Base-by-base conservation (phyloP, 2,797 vertebrate species). In the Jordanella pulchra region DNA sequence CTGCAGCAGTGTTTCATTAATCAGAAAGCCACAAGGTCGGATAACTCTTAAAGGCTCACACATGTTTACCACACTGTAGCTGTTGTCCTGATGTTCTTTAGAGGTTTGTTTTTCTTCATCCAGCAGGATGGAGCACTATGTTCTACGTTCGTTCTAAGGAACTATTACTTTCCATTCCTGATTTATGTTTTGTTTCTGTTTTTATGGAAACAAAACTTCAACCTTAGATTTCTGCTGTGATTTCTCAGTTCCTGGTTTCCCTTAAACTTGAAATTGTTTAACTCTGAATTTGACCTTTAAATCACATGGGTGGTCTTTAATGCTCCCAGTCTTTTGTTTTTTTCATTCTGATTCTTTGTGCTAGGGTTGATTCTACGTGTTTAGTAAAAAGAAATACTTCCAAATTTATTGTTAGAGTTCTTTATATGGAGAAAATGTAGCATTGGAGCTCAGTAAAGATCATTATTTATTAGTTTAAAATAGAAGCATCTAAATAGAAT, bases 1-100 rank as follows among this genome's bases (percentile, higher is more conserved):
- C 91, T 99, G 74, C 98, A 99, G 87, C 98, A 99, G 72, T 99
- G 98, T 92, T 94, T 99, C 63, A 96, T 97, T 89, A 98, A 99
- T 89, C 93, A 94, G 76, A 96, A 94, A 79, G 93, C 96, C 85
- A 99, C 97, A 76, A 95, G 97, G 97, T 99, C 84, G 92, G 75
- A 53, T 13, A 44, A 58, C 30, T 71, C 47, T n/a, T 53, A 71
- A 39, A 69, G 60, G 48, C 47, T n/a, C 21, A 50, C 25, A 25
- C 2, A 0, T 27, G 14, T 30, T 4, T 10, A 28, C 17, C 23
- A 35, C 3, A 1, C 7, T 51, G 15, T 14, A 3, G 53, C 45
- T 68, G 6, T 66, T 23, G 1, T 28, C 21, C 17, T 71, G 0
- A 56, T 11, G 17, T 30, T 64, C 25, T 32, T 9, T 27, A 35